phyloP scores from a whole-genome alignment of 2,888 invertebrate species.

The Drosophila seclusa region DNA sequence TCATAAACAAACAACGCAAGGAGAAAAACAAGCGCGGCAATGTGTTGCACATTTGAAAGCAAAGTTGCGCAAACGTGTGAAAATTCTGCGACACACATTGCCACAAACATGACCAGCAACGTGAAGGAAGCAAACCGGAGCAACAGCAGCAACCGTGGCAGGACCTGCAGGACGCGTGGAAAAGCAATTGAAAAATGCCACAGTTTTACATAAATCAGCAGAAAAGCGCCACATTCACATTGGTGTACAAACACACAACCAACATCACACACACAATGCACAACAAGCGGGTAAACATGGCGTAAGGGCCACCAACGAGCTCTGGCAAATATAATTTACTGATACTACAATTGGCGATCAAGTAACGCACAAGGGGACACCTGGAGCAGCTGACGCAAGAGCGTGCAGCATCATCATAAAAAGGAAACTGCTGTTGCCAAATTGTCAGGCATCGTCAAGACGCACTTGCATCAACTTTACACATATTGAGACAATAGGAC shows the following conservation, averaged over 20 bases:
- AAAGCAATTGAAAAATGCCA: conserved; percentile 79
- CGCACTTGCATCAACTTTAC: not conserved
- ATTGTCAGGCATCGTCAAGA: conserved; percentile 6
- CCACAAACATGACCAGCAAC: conserved; percentile 38
- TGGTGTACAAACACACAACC: conserved; percentile 59
- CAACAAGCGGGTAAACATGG: conserved; percentile 58
- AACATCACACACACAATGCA: conserved; percentile 30
- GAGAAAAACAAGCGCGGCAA: conserved; percentile 55
- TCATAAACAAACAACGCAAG: conserved; percentile 44
- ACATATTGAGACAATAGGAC: not conserved
- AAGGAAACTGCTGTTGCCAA: conserved; percentile 6
- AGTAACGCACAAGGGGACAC: conserved; percentile 31
- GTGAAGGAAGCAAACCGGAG: conserved; percentile 37
- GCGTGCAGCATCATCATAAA: conserved; percentile 10
- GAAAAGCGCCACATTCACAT: conserved; percentile 74
- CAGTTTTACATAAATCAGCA: conserved; percentile 79
- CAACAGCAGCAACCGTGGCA: conserved; percentile 21
- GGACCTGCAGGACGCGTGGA: conserved; percentile 59
- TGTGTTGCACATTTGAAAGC: conserved; percentile 78
- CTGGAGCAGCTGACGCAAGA: conserved; percentile 11
- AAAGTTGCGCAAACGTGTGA: conserved; percentile 75
- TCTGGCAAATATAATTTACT: conserved; percentile 72
- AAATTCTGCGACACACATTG: conserved; percentile 58
- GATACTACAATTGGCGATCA: conserved; percentile 62
- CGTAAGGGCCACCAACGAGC: conserved; percentile 38